These are phyloP conservation scores for Cyanoderma ruficeps DNA, from an alignment of 2,113 vertebrate species.

Conservation along the genomic window DNA sequence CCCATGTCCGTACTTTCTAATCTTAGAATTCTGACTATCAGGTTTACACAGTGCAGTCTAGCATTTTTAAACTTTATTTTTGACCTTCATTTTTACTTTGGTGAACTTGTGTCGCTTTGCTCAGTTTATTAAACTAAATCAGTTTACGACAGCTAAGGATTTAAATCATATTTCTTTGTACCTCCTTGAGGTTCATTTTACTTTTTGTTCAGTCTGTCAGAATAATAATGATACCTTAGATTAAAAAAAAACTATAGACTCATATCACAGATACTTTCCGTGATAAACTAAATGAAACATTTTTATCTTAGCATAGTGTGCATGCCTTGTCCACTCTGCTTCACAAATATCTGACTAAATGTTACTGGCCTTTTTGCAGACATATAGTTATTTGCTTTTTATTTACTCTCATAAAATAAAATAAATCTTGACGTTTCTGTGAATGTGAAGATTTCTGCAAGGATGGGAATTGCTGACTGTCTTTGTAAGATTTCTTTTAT, in stretches of 20 bases:
- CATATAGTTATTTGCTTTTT: background rate
- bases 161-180: constrained; percentile 1
- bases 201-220: background rate
- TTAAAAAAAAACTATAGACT: background rate
- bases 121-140: background rate
- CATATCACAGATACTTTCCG: background rate
- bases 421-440: constrained; percentile 2
- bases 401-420: constrained; percentile 18
- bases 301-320: background rate
- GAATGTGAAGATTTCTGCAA: background rate
- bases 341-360: constrained; percentile 10
- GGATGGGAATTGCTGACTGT: constrained; percentile 3
- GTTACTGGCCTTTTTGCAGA: background rate
- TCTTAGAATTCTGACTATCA: background rate
- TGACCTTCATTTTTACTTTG: background rate
- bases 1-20: background rate
- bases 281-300: background rate
- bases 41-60: background rate
- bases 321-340: background rate
- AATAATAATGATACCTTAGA: background rate
- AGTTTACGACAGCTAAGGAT: background rate
- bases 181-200: background rate
- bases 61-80: constrained; percentile 2
- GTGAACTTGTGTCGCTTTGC: background rate
- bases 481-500: background rate